These are phyloP conservation scores for Pterois miles DNA, from an alignment of 2,797 vertebrate genomes.

Conservation along the genomic window DNA sequence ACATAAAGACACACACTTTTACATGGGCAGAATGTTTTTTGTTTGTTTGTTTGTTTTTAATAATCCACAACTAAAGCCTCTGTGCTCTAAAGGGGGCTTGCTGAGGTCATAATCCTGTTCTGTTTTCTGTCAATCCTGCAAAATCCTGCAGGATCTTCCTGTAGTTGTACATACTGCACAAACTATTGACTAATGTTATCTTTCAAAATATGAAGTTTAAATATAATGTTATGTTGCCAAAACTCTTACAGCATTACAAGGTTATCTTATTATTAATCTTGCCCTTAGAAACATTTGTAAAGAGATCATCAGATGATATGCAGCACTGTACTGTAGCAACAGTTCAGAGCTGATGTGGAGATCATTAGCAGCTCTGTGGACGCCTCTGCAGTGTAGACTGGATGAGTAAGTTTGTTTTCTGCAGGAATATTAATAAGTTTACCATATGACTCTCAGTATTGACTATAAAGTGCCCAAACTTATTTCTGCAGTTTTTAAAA, in stretches of 20 bases:
- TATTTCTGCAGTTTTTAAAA: too few species aligned
- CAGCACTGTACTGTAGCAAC: background rate
- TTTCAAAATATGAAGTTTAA: background rate
- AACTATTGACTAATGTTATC: background rate
- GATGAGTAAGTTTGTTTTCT: background rate
- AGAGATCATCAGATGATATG: background rate
- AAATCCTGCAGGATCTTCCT: background rate
- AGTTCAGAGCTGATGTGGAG: background rate
- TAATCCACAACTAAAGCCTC: background rate
- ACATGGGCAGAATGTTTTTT: background rate
- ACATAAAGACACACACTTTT: background rate
- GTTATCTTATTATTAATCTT: background rate
- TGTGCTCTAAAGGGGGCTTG: background rate
- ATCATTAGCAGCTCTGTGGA: background rate
- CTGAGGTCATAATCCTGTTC: slow-evolving; percentile 4
- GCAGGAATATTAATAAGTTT: background rate
- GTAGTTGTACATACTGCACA: background rate
- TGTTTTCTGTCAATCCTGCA: background rate
- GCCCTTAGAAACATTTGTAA: background rate
- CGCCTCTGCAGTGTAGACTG: background rate
- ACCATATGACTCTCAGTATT: background rate
- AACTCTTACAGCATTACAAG: background rate
- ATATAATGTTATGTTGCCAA: background rate
- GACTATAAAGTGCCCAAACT: background rate
- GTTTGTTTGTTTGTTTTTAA: background rate